Evolutionary conservation across 2,797 vertebrate genomes (phyloP), one percentile per base, ranked within the genome.

Genomic region (Enteromius mattozi): DNA sequence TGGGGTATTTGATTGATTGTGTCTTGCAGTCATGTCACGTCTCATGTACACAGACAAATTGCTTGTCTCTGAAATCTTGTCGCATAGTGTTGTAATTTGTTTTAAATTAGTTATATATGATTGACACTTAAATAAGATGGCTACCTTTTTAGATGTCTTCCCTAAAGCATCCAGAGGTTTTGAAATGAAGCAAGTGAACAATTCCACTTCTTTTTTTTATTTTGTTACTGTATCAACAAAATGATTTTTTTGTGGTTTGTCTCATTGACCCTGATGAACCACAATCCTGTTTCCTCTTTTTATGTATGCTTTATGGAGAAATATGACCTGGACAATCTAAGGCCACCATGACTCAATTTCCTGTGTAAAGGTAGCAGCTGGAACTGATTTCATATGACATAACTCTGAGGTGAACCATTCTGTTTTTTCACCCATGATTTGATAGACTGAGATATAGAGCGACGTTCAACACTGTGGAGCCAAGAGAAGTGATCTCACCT

Each of bases 401-500:
- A 63, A 72, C 65, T 37, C 27, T 42, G 33, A n/a, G 42, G 42
- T 70, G 78, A 42, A 30, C 37, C 27, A 35, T 71, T 56, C n/a
- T 47, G 24, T 35, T 33, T 16, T 30, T 65, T n/a, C n/a, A 30
- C 16, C 21, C 40, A 2, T 78, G 54, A 81, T 81, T 65, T 83
- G 17, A 68, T 72, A 51, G 35, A 75, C 47, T n/a, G 71, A 84
- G 17, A 59, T 63, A 66, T 35, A 66, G 61, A 54, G n/a, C 13
- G 35, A 45, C 71, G 56, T 84, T 77, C 74, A 71, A 42, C 78
- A 47, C 49, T 12, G 27, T 74, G 59, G 16, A 77, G 59, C 49
- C 74, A 54, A 40, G 30, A 81, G 61, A 1, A 16, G 21, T 75
- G 85, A 81, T 77, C 76, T 86, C 82, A 88, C 65, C 69, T 65